A percentile compares a stretch with the other conserved stretches of the same genome.
Evolutionary conservation across 2,888 invertebrate genomes (phyloP).

Genomic region (Cylloceria caligata): DNA sequence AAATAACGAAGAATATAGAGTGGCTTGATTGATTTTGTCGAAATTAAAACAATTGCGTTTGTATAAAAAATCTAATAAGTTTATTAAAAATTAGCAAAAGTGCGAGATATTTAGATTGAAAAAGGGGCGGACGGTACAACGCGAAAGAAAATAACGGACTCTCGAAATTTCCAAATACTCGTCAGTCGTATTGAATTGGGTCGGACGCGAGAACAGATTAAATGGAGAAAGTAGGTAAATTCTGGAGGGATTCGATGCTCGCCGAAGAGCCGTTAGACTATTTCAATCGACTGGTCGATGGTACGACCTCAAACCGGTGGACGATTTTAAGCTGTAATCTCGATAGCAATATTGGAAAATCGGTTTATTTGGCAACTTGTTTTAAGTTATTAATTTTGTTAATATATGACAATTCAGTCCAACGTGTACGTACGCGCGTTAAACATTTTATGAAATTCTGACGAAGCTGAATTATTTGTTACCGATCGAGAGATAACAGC

Average conservation of each 20-base stretch:
- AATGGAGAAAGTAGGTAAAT: conserved; percentile 69
- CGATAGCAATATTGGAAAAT: neutral
- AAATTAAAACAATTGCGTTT: neutral
- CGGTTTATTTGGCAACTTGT: neutral
- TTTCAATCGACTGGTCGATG: conserved; percentile 31
- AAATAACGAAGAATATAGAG: neutral
- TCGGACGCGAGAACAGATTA: conserved; percentile 25
- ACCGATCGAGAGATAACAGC: no score
- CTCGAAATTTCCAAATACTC: conserved; percentile 26
- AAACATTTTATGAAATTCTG: neutral
- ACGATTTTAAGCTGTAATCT: neutral
- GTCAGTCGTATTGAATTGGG: conserved; percentile 47
- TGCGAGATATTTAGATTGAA: neutral
- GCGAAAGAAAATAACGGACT: conserved; percentile 25
- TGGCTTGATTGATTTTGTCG: no score
- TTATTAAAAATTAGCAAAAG: neutral
- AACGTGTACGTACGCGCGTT: neutral
- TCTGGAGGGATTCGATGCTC: conserved; percentile 37
- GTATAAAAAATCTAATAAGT: neutral
- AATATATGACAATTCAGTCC: neutral
- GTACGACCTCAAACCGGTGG: conserved; percentile 24
- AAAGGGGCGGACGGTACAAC: neutral
- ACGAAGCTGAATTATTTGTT: no score
- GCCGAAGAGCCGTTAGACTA: conserved; percentile 21
- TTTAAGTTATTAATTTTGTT: neutral